Conservation (phyloP, 1,140 invertebrate species). For the Aphaenogaster rudis region DNA sequence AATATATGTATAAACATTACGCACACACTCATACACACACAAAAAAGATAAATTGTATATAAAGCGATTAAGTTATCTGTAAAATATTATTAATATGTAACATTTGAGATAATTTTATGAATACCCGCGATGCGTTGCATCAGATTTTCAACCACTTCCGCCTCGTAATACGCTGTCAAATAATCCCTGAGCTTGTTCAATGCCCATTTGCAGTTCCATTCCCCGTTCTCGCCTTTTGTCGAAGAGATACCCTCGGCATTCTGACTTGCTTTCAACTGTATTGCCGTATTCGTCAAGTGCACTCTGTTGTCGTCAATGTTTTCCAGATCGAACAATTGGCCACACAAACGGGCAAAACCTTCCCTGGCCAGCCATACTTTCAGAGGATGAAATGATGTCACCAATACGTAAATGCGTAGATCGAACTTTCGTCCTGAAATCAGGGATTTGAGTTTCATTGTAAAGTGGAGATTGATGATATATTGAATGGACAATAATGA, state of each 20-base stretch:
- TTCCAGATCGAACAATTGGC: slow-evolving; percentile 88
- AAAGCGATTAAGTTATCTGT: neutral
- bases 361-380: slow-evolving; percentile 89
- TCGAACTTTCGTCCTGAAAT: slow-evolving; percentile 86
- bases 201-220: slow-evolving; percentile 84
- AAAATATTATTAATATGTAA: neutral
- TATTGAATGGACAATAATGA: neutral
- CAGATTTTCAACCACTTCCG: slow-evolving; percentile 84
- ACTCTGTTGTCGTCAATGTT: slow-evolving; percentile 84
- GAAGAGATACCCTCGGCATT: slow-evolving; percentile 20
- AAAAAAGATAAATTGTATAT: neutral
- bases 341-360: slow-evolving; percentile 89
- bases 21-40: neutral
- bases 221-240: slow-evolving; percentile 26
- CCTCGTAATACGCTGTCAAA: slow-evolving; percentile 82
- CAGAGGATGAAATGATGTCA: slow-evolving; percentile 88
- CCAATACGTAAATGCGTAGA: slow-evolving; percentile 81
- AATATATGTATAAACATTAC: neutral
- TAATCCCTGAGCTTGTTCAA: slow-evolving; percentile 83
- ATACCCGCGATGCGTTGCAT: slow-evolving; percentile 88
- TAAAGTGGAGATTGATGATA: too few relatives aligned
- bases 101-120: slow-evolving; percentile 18
- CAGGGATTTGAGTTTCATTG: neutral
- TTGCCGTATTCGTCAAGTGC: slow-evolving; percentile 90
- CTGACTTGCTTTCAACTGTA: slow-evolving; percentile 84